Conservation (phyloP, 2,888 invertebrate genomes). For the Pandemis heparana region DNA sequence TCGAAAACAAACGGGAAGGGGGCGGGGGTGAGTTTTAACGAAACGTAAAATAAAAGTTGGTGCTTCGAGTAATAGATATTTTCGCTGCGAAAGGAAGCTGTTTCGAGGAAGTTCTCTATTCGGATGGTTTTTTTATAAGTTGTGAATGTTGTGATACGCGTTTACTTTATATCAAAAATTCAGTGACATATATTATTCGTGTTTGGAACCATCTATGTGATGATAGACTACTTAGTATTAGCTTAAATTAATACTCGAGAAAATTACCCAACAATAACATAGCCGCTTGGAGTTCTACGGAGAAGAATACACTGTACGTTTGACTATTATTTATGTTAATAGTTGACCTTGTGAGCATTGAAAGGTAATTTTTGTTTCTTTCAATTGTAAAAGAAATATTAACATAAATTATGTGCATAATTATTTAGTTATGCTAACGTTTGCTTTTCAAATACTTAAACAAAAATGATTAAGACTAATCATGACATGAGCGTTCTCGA, state of each 20-base stretch:
- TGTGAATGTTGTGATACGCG: too few relatives aligned
- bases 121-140: too few relatives aligned
- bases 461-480: conserved; percentile 12
- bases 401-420: conserved; percentile 3
- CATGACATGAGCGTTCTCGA: conserved; percentile 13
- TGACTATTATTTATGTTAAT: conserved; percentile 1
- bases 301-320: not conserved
- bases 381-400: not conserved
- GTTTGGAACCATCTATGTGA: not conserved
- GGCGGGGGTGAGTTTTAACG: conserved; percentile 32
- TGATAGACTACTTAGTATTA: not conserved
- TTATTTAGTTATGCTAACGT: not conserved
- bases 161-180: too few relatives aligned
- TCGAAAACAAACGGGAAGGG: conserved; percentile 28
- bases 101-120: not conserved
- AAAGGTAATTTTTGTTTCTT: not conserved
- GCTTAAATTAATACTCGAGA: not conserved
- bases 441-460: conserved; percentile 20
- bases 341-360: not conserved
- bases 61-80: not conserved
- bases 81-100: not conserved
- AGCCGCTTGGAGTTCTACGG: not conserved
- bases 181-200: not conserved
- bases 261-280: not conserved
- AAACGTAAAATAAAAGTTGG: conserved; percentile 24